These are phyloP conservation scores for Mystacides longicornis DNA, from an alignment of 2,888 invertebrate species.

Conservation along the genomic window DNA sequence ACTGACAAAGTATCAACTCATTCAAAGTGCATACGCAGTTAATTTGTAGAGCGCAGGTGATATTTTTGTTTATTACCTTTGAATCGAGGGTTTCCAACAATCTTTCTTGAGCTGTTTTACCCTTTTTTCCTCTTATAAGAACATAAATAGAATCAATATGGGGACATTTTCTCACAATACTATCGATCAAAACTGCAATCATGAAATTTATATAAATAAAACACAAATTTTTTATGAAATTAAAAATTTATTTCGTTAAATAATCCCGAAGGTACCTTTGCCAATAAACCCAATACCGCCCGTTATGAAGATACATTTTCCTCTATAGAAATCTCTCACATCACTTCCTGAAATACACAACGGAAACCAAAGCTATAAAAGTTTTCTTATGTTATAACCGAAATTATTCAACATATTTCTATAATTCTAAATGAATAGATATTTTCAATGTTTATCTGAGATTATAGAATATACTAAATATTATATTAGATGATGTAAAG, in stretches of 20 bases:
- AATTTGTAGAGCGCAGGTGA: too few relatives aligned
- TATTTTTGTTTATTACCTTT: too few relatives aligned
- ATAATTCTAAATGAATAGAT: too few relatives aligned
- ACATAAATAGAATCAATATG: not conserved
- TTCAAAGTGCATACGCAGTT: too few relatives aligned
- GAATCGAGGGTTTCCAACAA: not conserved
- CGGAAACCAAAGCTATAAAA: too few relatives aligned
- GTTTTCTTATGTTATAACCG: too few relatives aligned
- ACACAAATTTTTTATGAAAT: not conserved
- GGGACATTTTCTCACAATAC: not conserved
- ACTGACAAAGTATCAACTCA: too few relatives aligned
- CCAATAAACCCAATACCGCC: constrained; percentile 7
- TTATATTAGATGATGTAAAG: too few relatives aligned
- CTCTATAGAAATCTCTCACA: constrained; percentile 4
- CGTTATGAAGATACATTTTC: constrained; percentile 5
- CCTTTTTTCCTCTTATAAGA: not conserved
- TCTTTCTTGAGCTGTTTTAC: constrained; percentile 2
- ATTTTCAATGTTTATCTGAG: too few relatives aligned
- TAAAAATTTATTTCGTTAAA: not conserved
- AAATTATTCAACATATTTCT: too few relatives aligned
- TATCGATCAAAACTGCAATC: constrained; percentile 3
- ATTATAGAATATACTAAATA: too few relatives aligned
- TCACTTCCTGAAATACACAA: constrained; percentile 4
- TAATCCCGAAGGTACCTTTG: not conserved
- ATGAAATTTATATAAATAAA: not conserved